phyloP scores from a whole-genome alignment of 2,797 vertebrate genomes.

The Propithecus perrieri region DNA sequence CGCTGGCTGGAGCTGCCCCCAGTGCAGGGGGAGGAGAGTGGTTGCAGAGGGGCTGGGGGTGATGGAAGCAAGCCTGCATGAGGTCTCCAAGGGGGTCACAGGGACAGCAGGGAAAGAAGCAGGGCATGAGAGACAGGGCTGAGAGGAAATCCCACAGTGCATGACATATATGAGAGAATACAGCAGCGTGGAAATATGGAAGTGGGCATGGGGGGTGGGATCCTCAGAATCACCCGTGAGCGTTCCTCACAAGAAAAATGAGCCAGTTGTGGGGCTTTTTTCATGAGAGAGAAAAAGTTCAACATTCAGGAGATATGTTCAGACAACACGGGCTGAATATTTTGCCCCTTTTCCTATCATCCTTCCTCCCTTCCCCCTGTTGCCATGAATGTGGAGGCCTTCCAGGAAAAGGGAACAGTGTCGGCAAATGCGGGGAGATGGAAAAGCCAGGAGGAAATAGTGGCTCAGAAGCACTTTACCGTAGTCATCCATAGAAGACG shows the following conservation, averaged over 20 bases:
- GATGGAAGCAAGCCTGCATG: neutral
- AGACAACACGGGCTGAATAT: neutral
- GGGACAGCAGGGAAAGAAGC: neutral
- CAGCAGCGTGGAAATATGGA: neutral
- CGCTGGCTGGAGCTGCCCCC: neutral
- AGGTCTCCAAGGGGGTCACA: neutral
- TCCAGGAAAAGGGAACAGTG: neutral
- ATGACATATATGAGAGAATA: too few relatives aligned
- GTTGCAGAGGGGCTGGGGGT: accelerated
- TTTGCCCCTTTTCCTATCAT: neutral
- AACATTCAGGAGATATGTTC: neutral
- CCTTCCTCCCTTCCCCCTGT: neutral
- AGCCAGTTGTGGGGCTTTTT: neutral
- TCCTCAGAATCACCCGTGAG: neutral
- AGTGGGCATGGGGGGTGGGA: accelerated
- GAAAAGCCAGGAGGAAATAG: neutral
- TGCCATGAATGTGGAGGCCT: neutral
- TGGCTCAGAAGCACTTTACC: neutral
- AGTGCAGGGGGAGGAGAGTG: neutral
- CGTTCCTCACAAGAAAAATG: neutral
- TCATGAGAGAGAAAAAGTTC: neutral
- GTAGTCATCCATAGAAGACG: neutral
- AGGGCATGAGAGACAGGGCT: neutral
- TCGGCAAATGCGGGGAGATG: neutral
- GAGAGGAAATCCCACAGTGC: accelerated